These are phyloP conservation scores for Neogobius melanostomus DNA, from an alignment of 2,113 vertebrate species.

Conservation along the genomic window DNA sequence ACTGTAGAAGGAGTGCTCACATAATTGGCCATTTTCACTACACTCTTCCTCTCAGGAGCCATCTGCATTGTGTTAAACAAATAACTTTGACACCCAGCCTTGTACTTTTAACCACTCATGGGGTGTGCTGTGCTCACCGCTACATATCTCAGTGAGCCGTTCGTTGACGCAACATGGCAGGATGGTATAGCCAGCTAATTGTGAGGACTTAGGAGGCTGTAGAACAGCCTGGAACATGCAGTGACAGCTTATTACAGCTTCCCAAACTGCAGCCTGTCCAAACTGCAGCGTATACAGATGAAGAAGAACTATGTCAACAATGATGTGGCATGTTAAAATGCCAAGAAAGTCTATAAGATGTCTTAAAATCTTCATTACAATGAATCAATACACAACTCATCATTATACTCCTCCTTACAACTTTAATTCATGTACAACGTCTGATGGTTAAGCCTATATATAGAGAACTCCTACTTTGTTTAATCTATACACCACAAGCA, in stretches of 20 bases:
- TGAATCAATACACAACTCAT: not conserved
- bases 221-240: constrained; percentile 2
- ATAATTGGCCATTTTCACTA: not conserved
- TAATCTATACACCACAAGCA: not conserved
- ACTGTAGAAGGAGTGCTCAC: not conserved
- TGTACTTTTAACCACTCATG: constrained; percentile 29
- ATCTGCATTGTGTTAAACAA: constrained; percentile 46
- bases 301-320: constrained; percentile 51
- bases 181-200: constrained; percentile 36
- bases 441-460: not conserved
- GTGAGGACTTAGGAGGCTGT: constrained; percentile 28
- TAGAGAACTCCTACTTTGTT: not conserved
- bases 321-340: constrained; percentile 10
- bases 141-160: constrained; percentile 18
- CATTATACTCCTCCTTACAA: not conserved
- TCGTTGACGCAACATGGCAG: constrained; percentile 51
- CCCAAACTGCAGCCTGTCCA: constrained; percentile 31
- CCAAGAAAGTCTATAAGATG: constrained; percentile 1
- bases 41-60: constrained; percentile 7
- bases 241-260: constrained; percentile 28
- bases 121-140: constrained; percentile 16
- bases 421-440: not conserved
- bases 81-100: constrained; percentile 33
- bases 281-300: constrained; percentile 28
- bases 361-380: not conserved